A percentile compares a stretch with the other conserved stretches of the same genome.
Evolutionary conservation across 2,113 vertebrate species (phyloP).

Genomic region (Amia ocellicauda): DNA sequence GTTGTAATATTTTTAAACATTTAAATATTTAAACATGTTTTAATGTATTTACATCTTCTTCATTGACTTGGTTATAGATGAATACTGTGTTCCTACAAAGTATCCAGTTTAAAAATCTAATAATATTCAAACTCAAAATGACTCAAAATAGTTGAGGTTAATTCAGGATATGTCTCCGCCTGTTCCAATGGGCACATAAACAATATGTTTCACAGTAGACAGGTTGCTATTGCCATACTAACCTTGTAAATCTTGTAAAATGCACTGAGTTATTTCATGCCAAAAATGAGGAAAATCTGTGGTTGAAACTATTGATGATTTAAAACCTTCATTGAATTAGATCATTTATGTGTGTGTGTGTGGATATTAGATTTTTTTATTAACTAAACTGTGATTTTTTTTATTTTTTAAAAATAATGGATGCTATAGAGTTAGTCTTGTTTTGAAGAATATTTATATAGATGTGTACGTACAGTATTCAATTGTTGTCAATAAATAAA

Average conservation of each 20-base stretch:
- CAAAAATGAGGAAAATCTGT: neutral
- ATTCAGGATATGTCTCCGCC: too few relatives aligned
- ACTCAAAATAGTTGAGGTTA: too few relatives aligned
- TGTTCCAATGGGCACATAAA: too few relatives aligned
- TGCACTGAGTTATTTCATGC: neutral
- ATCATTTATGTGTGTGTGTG: neutral
- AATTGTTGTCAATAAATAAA: neutral
- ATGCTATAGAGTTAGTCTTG: neutral
- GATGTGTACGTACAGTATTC: neutral
- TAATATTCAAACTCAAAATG: too few relatives aligned
- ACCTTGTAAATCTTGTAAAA: neutral
- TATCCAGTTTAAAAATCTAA: too few relatives aligned
- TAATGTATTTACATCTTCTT: too few relatives aligned
- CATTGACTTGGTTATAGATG: too few relatives aligned
- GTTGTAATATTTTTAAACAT: too few relatives aligned
- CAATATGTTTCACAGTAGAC: too few relatives aligned
- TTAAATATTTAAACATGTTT: too few relatives aligned
- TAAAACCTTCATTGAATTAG: too few relatives aligned
- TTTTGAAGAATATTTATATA: neutral
- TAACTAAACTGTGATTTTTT: constrained; percentile 22
- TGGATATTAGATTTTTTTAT: constrained; percentile 16
- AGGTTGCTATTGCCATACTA: neutral
- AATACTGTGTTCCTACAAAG: too few relatives aligned
- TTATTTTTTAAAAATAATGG: constrained; percentile 12
- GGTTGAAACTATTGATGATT: neutral